Base-by-base conservation (phyloP, 2,888 invertebrate genomes). In the Chouioia cunea region DNA sequence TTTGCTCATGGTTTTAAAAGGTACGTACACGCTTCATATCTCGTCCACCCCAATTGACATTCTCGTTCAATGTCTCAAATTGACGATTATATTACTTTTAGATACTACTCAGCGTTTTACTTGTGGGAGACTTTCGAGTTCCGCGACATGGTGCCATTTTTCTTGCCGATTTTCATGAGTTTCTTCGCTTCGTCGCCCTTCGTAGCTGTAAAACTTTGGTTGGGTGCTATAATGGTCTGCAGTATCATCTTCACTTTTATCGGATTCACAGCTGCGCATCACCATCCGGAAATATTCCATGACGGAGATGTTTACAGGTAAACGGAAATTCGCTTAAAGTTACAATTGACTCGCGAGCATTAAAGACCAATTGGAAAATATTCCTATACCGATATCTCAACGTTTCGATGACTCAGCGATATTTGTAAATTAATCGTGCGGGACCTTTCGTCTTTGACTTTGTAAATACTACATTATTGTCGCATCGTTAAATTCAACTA, bases 271-370 rank as follows among this genome's bases (percentile, higher is more conserved):
- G 93, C 93, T 0, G 93, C 91, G 0, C 94, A 94, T 86, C 93
- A 94, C 80, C 93, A 94, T 81, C 93, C 94, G 0, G 89, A 90
- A 44, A 91, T 93, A 70, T 92, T 92, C 78, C 94, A 94, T 80
- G 93, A 93, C 78, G 93, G 93, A 2, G 94, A 95, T 82, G 85
- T 89, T 62, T 87, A 89, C 48, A 88, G 89, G 91, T 91, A 85
- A 73, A 36, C 6, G 36, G 6, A 36, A 36, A 36, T 6, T 12
- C 6, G 36, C n/a, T n/a, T n/a, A n/a, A 36, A 36, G 6, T 36
- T 27, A 27, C 6, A 27, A n/a, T n/a, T n/a, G n/a, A n/a, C n/a
- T n/a, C n/a, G n/a, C n/a, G n/a, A n/a, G n/a, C n/a, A n/a, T n/a
- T n/a, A n/a, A n/a, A n/a, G n/a, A n/a, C n/a, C n/a, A n/a, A n/a